Evolutionary conservation across 2,888 invertebrate genomes (phyloP), one percentile per base, ranked within the genome.

Genomic region (Pollenia amentaria): DNA sequence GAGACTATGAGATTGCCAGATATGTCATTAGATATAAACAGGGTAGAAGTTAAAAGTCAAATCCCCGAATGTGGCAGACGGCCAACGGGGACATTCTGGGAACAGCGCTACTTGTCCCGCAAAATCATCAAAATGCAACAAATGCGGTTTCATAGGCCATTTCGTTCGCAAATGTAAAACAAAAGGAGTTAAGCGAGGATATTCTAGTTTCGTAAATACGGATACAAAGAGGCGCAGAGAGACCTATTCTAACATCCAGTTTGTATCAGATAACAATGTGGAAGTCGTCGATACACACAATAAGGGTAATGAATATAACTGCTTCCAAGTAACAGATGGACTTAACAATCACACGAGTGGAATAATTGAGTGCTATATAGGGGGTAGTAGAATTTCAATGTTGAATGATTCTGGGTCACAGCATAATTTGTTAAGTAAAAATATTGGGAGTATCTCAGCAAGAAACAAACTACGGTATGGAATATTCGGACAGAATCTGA

Each of bases 371-470:
- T 81, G 85, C 21, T 88, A 21, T 16, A 60, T 87, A 29, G 88
- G 79, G 14, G 88, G 82, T n/a, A 29, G 42, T 3, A 44, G 62
- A 55, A 72, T 83, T 57, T 16, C 55, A n/a, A 84, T 86, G 82
- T 18, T 88, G 18, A 88, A 76, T 51, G 88, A 88, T 67, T 87
- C 83, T 12, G 77, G 83, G 3, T 88, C 69, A 8, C 60, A 67
- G 18, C 57, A 70, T 53, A 87, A 87, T 42, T 57, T 87, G 9
- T 55, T 88, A 0, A 72, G 78, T 16, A 75, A 42, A 75, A 76
- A 10, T 67, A 85, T 53, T 87, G 82, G 84, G n/a, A 69, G 10
- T 55, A 48, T 38, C 42, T 85, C 18, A 69, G 78, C 7, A 78
- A 29, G 40, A 40, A 53, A 76, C 70, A 73, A 1, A 79, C 83